Conservation (phyloP, 2,113 vertebrate species). For the Saguinus midas region DNA sequence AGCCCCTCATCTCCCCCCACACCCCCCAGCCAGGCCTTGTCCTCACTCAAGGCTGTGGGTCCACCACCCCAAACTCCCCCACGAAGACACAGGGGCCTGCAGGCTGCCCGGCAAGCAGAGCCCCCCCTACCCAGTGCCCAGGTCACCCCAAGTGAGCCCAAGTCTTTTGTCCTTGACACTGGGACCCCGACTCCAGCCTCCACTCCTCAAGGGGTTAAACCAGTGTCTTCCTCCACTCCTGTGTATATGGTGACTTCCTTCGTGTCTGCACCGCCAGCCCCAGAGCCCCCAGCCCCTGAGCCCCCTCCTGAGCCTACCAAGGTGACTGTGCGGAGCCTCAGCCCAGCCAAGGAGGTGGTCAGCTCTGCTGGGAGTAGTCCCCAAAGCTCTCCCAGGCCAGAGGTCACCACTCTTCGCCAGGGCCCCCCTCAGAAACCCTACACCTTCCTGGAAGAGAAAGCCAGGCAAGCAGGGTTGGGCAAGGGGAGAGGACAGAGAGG, state of each 20-base stretch:
- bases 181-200: slow-evolving; percentile 61
- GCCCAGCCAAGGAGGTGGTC: slow-evolving; percentile 84
- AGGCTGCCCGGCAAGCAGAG: slow-evolving; percentile 50
- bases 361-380: slow-evolving; percentile 82
- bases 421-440: slow-evolving; percentile 98
- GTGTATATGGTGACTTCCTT: slow-evolving; percentile 85
- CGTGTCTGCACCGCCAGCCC: slow-evolving; percentile 81
- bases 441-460: slow-evolving; percentile 98
- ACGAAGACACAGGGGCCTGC: slow-evolving; percentile 79
- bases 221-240: slow-evolving; percentile 64
- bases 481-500: not conserved
- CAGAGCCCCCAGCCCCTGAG: slow-evolving; percentile 47
- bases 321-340: slow-evolving; percentile 51
- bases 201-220: slow-evolving; percentile 53
- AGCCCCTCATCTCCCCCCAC: not conserved
- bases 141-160: slow-evolving; percentile 53
- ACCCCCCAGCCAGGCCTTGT: slow-evolving; percentile 66
- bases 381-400: slow-evolving; percentile 65
- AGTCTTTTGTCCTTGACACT: slow-evolving; percentile 64
- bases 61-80: slow-evolving; percentile 66
- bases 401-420: slow-evolving; percentile 87
- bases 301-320: slow-evolving; percentile 61
- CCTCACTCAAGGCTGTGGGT: not conserved
- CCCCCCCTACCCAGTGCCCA: slow-evolving; percentile 40
- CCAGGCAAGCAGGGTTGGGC: slow-evolving; percentile 86